phyloP scores from a whole-genome alignment of 1,140 invertebrate species.

The Ganaspis sp. region DNA sequence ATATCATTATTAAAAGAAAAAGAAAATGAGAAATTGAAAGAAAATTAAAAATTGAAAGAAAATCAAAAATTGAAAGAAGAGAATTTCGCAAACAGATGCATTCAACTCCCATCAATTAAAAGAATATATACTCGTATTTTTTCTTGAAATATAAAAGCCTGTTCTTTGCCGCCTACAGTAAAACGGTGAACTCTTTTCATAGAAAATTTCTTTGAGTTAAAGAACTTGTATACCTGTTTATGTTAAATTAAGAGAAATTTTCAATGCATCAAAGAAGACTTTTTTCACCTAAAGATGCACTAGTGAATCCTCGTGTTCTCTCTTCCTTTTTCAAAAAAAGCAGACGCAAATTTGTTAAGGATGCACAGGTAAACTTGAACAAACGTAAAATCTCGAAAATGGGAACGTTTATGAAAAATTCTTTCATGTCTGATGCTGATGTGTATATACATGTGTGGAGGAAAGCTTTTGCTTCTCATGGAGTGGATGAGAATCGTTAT shows the following conservation, averaged over 20 bases:
- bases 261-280: background rate
- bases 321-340: too few relatives aligned
- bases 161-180: background rate
- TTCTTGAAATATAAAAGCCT: background rate
- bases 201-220: conserved; percentile 5
- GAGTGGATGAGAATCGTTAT: conserved; percentile 51
- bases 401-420: too few relatives aligned
- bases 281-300: background rate
- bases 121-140: background rate
- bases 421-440: background rate
- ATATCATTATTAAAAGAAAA: too few relatives aligned
- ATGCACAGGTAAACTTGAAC: too few relatives aligned
- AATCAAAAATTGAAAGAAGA: too few relatives aligned
- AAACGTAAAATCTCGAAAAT: too few relatives aligned
- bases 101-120: background rate
- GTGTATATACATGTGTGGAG: background rate
- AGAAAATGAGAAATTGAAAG: too few relatives aligned
- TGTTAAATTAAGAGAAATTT: conserved; percentile 14
- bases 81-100: background rate
- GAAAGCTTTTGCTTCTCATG: background rate
- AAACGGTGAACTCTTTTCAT: background rate
- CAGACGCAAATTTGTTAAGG: too few relatives aligned
- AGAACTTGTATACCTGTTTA: background rate
- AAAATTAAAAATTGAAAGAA: too few relatives aligned
- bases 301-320: too few relatives aligned